Base-by-base conservation (phyloP, 2,113 vertebrate genomes). In the Tachuris rubrigastra region DNA sequence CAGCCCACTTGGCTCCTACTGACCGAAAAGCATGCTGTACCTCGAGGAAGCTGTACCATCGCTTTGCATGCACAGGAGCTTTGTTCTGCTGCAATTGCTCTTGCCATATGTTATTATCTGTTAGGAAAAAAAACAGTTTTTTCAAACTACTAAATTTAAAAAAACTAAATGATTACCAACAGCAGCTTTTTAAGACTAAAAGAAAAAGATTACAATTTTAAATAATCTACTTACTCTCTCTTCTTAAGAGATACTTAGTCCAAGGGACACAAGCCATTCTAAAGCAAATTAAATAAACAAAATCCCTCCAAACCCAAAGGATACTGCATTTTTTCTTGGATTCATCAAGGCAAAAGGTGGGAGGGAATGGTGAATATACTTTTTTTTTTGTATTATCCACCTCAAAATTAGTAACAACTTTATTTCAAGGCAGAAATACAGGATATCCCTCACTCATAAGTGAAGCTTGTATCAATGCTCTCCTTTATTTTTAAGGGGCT, bases 21-120 rank as follows among this genome's bases (percentile, higher is more conserved):
- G 98, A 94, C 66, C 97, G 98, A 96, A 99, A 99, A 88, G 98
- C 93, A 87, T 60, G 85, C 87, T 99, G 99, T 42, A 97, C 98
- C 82, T 98, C 98, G 87, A 99, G 98, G 97, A 99, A 99, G 55
- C 76, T 96, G 87, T 98, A 99, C 99, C 99, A 99, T 67, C 99
- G 98, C 47, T 97, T 98, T 41, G 98, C 95, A 9, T 99, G 99
- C 46, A 98, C 96, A 37, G 98, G 98, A 79, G 98, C 95, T 50
- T 97, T 97, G 39, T 93, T 97, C 81, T 98, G 96, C 44, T 96
- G 85, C 62, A 98, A 31, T 10, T 97, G 95, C 14, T 98, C 97
- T 66, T 98, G 98, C 98, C 99, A 99, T 2, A 79, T 63, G 7
- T 46, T 94, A n/a, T 93, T 98, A 96, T 75, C 99, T 99, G 95